These are phyloP conservation scores for Apus apus DNA, from an alignment of 2,113 vertebrate species.

Conservation along the genomic window DNA sequence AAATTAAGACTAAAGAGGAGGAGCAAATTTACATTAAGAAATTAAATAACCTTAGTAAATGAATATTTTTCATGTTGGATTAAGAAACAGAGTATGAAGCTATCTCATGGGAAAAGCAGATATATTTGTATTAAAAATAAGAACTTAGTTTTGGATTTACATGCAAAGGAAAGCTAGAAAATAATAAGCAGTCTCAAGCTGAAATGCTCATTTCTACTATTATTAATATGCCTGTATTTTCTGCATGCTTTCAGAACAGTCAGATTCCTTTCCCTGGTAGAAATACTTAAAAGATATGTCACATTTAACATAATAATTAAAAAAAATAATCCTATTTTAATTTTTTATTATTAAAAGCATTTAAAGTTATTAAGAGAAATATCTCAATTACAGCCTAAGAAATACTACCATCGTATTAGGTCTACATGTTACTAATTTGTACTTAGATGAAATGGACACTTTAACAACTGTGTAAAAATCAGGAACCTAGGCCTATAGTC, in stretches of 20 bases:
- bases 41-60: neutral
- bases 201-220: neutral
- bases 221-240: neutral
- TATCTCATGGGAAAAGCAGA: neutral
- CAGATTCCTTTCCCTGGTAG: neutral
- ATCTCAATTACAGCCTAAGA: neutral
- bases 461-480: neutral
- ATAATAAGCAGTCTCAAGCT: neutral
- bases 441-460: neutral
- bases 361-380: neutral
- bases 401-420: neutral
- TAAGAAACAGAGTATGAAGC: neutral
- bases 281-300: neutral
- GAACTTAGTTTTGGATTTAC: neutral
- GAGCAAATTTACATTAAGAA: neutral
- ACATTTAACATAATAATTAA: neutral
- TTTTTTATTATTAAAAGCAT: neutral
- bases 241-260: neutral
- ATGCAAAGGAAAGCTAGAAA: neutral
- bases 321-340: neutral
- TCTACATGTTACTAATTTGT: neutral
- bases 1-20: neutral
- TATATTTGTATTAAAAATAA: neutral
- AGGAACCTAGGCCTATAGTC: neutral
- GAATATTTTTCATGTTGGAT: neutral